A percentile compares a stretch with the other conserved stretches of the same genome.
These are phyloP conservation scores for Aptenodytes patagonicus DNA, from an alignment of 2,113 vertebrate genomes.

Conservation along the genomic window DNA sequence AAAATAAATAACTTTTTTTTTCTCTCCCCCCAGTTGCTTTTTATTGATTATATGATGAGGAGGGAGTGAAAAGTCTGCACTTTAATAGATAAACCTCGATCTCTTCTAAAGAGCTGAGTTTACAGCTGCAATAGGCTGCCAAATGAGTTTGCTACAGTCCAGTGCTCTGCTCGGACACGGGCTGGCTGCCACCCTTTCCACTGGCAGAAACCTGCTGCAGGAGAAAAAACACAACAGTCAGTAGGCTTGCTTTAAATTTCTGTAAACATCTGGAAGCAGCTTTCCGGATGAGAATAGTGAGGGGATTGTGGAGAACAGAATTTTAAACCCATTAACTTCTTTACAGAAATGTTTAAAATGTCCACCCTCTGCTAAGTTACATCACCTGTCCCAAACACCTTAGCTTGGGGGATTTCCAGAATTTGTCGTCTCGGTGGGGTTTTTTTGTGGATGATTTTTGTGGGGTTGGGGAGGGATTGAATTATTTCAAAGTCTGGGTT, in stretches of 20 bases:
- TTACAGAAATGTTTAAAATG: neutral
- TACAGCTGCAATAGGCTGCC: neutral
- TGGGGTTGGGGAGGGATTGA: neutral
- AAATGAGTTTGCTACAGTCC: slow-evolving; percentile 36
- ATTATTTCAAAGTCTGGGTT: neutral
- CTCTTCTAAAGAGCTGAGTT: neutral
- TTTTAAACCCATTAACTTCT: neutral
- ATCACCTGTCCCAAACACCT: neutral
- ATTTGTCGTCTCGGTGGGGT: rapidly evolving
- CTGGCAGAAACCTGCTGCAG: neutral
- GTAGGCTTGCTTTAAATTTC: neutral
- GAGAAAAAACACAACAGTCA: neutral
- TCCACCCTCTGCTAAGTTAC: neutral
- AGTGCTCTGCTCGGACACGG: neutral
- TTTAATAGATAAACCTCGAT: slow-evolving; percentile 34
- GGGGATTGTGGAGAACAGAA: neutral
- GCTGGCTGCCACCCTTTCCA: neutral
- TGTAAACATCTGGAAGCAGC: neutral
- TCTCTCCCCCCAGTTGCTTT: neutral
- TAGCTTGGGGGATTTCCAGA: neutral
- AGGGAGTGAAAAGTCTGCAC: slow-evolving; percentile 22
- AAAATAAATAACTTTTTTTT: neutral
- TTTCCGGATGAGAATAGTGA: neutral
- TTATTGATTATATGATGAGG: slow-evolving; percentile 45
- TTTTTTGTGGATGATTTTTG: neutral